Conservation (phyloP, 1,140 invertebrate species). For the Tetragnatha versicolor region DNA sequence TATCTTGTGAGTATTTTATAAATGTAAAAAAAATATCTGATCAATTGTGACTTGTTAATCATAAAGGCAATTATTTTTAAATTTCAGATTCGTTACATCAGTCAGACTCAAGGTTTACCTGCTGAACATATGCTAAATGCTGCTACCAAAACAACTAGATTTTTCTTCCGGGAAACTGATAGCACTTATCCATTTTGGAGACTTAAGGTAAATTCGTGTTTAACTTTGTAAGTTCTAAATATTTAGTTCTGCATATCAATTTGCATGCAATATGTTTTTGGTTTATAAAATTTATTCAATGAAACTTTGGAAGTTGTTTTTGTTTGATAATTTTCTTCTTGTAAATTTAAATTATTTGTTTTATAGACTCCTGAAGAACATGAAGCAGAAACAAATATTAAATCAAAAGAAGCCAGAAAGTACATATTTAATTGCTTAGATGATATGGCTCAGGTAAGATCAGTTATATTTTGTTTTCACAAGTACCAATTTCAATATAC, state of each 20-base stretch:
- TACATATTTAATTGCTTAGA: conserved; percentile 99
- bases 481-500: neutral
- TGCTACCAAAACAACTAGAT: conserved; percentile 97
- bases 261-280: neutral
- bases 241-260: neutral
- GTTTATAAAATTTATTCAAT: neutral
- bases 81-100: conserved; percentile 77
- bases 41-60: neutral
- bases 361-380: conserved; percentile 89
- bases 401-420: conserved; percentile 98
- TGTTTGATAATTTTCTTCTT: neutral
- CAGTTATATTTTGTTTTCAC: neutral
- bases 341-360: neutral
- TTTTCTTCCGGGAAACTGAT: conserved; percentile 96
- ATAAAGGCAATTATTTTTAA: neutral
- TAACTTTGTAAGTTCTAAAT: neutral
- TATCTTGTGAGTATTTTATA: neutral
- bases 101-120: conserved; percentile 90
- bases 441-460: conserved; percentile 84
- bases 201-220: conserved; percentile 70
- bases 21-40: neutral
- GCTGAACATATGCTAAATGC: conserved; percentile 97
- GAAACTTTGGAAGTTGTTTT: neutral
- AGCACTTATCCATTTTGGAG: conserved; percentile 94
- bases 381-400: conserved; percentile 95